Conservation (phyloP, 2,888 invertebrate species). For the Plebejus melissa region DNA sequence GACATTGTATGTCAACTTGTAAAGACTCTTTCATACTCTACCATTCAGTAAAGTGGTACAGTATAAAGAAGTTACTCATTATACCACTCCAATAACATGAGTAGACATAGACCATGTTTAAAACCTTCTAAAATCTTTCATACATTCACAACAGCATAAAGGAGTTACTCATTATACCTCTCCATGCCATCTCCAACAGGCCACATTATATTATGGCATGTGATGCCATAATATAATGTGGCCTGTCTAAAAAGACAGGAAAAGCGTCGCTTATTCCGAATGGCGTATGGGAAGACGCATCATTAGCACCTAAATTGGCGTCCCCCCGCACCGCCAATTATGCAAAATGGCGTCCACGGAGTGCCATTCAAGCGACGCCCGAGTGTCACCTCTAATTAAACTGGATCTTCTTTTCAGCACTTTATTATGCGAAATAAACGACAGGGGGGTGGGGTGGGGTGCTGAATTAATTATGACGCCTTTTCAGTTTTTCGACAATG, state of each 20-base stretch:
- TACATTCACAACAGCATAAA: background rate
- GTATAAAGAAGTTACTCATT: constrained; percentile 7
- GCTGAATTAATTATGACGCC: constrained; percentile 51
- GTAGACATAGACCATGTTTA: background rate
- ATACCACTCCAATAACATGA: background rate
- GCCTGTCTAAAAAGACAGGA: constrained; percentile 14
- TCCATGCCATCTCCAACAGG: background rate
- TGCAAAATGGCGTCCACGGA: constrained; percentile 77
- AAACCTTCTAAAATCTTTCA: background rate
- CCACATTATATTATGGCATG: background rate
- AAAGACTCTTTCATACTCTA: background rate
- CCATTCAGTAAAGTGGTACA: background rate
- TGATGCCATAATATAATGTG: constrained; percentile 20
- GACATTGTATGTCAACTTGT: background rate
- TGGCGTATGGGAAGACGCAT: constrained; percentile 58
- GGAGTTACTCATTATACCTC: constrained; percentile 6
- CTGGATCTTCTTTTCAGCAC: constrained; percentile 74
- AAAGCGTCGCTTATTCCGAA: constrained; percentile 25
- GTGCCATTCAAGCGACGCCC: constrained; percentile 71
- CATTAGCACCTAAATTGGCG: constrained; percentile 79
- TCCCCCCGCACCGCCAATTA: constrained; percentile 73
- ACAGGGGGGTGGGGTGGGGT: constrained; percentile 50
- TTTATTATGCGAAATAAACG: constrained; percentile 75
- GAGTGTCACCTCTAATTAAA: constrained; percentile 77
- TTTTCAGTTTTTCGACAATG: constrained; percentile 23